These are phyloP conservation scores for Athrips mouffetella DNA, from an alignment of 2,888 invertebrate species.

Conservation along the genomic window DNA sequence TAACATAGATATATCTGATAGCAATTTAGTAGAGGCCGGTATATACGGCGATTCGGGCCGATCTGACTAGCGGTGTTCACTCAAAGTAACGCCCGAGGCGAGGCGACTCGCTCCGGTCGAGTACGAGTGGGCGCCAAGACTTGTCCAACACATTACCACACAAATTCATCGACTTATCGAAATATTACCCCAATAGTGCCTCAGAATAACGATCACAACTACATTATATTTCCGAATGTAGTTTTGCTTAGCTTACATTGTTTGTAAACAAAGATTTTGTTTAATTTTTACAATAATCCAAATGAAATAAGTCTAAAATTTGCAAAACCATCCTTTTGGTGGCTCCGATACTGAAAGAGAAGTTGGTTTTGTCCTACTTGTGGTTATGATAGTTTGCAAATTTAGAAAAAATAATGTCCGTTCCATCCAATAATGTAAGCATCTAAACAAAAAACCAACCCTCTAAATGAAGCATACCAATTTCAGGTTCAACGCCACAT, in stretches of 20 bases:
- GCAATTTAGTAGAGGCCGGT: not conserved
- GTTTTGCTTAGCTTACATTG: too few species aligned
- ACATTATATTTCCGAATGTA: too few species aligned
- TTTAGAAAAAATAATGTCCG: too few species aligned
- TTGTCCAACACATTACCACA: constrained; percentile 65
- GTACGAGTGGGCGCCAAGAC: constrained; percentile 44
- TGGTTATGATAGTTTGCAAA: too few species aligned
- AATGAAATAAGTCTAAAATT: too few species aligned
- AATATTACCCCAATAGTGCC: constrained; percentile 41
- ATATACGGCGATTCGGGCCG: not conserved
- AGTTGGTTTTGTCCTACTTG: too few species aligned
- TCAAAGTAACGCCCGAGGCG: constrained; percentile 13
- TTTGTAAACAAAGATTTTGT: too few species aligned
- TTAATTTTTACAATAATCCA: too few species aligned
- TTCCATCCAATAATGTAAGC: too few species aligned
- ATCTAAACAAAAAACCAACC: not conserved
- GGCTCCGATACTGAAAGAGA: too few species aligned
- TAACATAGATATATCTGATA: not conserved
- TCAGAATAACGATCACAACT: too few species aligned
- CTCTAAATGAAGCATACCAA: constrained; percentile 2
- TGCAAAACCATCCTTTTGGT: too few species aligned
- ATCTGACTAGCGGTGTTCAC: not conserved
- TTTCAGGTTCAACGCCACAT: constrained; percentile 47
- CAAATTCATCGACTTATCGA: constrained; percentile 63
- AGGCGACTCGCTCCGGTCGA: constrained; percentile 14